Evolutionary conservation across 2,888 invertebrate genomes (phyloP), one percentile per base, ranked within the genome.

Genomic region (Lycophotia porphyrea): DNA sequence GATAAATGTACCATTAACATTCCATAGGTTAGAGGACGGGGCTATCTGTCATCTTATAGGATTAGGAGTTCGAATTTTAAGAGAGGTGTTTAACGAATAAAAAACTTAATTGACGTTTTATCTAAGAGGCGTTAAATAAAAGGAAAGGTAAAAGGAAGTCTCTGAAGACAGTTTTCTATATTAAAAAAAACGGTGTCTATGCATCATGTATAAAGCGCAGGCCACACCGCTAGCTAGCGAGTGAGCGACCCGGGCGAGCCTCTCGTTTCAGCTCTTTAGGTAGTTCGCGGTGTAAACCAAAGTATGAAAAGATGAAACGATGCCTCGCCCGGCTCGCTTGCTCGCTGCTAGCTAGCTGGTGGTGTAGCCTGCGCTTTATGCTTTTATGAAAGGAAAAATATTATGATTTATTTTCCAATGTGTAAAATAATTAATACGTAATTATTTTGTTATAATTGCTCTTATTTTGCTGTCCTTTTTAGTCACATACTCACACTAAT

Each of bases 1-100:
- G 92, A 94, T 94, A 94, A 93, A 94, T 93, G 91, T 87, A 89
- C 94, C 93, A 95, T 94, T 94, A 95, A 95, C 91, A 95, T 95
- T 94, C 94, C 92, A 82, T 80, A 71, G 87, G 83, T 87, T 85
- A 81, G 86, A 78, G 84, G 67, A 86, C 72, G 72, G 63, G 77
- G 81, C 88, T 88, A 88, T 91, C 89, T 91, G 90, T 91, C 91
- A 89, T 89, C 89, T 91, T 92, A 92, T 87, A 86, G 91, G 90
- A 92, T 92, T 91, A 90, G 72, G 77, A 75, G 84, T 76, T 78
- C 58, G 77, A 71, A 83, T 82, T 86, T 84, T 82, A 83, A 74
- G 76, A 86, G 76, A 83, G 72, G 79, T 79, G 81, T 78, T 87
- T 82, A 79, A 80, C 68, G 70, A 78, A 84, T 81, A 83, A 87